Evolutionary conservation across 2,797 vertebrate species (phyloP), one percentile per base, ranked within the genome.

Genomic region (Denticeps clupeoides): DNA sequence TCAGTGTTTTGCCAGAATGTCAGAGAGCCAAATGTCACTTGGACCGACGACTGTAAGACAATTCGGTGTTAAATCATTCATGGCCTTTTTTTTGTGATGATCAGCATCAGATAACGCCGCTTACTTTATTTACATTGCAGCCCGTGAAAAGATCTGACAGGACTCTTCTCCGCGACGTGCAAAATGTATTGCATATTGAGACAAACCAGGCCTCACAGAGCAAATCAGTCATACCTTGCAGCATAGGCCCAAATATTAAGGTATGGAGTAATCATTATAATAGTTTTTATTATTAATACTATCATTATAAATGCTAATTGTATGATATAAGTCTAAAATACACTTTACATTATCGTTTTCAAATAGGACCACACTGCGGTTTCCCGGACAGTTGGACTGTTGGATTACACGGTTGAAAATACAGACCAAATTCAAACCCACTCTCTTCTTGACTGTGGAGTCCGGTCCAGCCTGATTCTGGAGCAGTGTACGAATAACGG

Each of bases 111-210:
- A n/a, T n/a, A n/a, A n/a, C n/a, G n/a, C n/a, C 3, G 28, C 27
- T 28, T n/a, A 1, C 27, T 28, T 44, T 12, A 9, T 63, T 12
- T 49, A 52, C 2, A 27, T 50, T 1, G 41, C 42, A 78, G 74
- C 55, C 63, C 26, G 43, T 50, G 18, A 50, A n/a, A n/a, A 71
- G 45, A 53, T 40, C 43, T 49, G 64, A 67, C 5, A 74, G 78
- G 2, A 59, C 64, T 4, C 82, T 82, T 4, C 50, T 86, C 41
- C 70, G 73, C 67, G 73, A 73, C 61, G 41, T 84, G 38, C 67
- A 74, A 41, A 83, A 84, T 65, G 71, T 79, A 32, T 45, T 46
- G 32, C 27, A 49, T 4, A 56, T 35, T 32, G 12, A 56, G 15
- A 60, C 59, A 52, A 62, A 29, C 44, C 62, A 38, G 45, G 53